Evolutionary conservation across 2,113 vertebrate genomes (phyloP).

Genomic region (Nibea albiflora): DNA sequence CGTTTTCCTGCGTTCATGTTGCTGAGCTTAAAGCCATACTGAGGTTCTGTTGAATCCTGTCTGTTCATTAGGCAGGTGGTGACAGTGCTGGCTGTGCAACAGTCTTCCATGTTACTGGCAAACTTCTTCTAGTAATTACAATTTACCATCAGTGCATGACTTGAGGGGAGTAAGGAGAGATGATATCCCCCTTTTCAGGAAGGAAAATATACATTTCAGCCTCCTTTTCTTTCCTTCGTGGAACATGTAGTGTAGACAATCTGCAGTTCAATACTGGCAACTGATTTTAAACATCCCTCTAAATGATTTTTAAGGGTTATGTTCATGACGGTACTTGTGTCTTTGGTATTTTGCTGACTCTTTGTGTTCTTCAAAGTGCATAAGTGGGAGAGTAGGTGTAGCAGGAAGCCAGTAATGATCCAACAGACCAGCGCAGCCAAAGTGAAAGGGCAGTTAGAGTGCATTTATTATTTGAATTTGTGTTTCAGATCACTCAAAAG

Average conservation of each 20-base stretch:
- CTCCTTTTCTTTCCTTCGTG: background rate
- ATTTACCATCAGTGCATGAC: conserved; percentile 63
- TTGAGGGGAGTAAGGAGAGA: conserved; percentile 44
- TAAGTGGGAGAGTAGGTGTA: conserved; percentile 5
- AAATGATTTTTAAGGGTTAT: background rate
- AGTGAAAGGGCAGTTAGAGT: background rate
- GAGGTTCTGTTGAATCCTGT: conserved; percentile 76
- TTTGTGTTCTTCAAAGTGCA: background rate
- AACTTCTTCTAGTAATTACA: conserved; percentile 65
- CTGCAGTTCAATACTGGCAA: conserved; percentile 1
- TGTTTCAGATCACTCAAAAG: too few relatives aligned
- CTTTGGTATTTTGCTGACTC: background rate
- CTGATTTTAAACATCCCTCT: background rate
- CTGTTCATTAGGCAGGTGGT: conserved; percentile 75
- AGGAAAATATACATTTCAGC: conserved; percentile 40
- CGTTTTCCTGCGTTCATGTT: conserved; percentile 43
- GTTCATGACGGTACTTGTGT: conserved; percentile 5
- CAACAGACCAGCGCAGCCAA: background rate
- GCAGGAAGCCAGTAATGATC: background rate
- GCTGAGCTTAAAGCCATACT: conserved; percentile 42
- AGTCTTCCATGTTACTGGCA: conserved; percentile 66
- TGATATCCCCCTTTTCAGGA: conserved; percentile 21
- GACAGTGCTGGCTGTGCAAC: conserved; percentile 67
- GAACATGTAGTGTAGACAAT: background rate
- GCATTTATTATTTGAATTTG: background rate